These are phyloP conservation scores for Limanda limanda DNA, from an alignment of 2,113 vertebrate genomes.

Conservation along the genomic window DNA sequence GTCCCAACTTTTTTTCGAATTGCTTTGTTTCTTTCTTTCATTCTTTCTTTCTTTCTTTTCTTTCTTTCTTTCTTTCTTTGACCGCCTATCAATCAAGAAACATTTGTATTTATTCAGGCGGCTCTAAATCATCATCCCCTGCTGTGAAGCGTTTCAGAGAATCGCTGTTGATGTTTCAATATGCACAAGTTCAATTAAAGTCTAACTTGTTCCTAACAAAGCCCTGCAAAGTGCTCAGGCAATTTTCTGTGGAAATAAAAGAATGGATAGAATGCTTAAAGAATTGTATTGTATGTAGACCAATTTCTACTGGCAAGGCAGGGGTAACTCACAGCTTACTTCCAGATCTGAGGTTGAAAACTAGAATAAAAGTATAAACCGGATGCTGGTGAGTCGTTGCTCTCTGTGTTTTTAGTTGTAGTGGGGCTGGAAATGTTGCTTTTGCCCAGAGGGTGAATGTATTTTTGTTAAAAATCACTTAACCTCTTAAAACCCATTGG, in stretches of 20 bases:
- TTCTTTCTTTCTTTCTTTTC: not conserved
- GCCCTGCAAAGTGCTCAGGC: conserved; percentile 23
- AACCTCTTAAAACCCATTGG: not conserved
- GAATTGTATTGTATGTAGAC: not conserved
- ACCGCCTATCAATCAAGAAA: conserved; percentile 24
- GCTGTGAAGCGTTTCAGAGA: conserved; percentile 55
- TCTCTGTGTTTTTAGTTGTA: no score
- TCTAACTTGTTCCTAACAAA: conserved; percentile 41
- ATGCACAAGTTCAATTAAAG: conserved; percentile 57
- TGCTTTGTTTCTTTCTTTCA: conserved; percentile 17
- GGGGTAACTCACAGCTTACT: not conserved
- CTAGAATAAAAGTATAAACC: not conserved
- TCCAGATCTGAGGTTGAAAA: not conserved
- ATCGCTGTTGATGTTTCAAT: conserved; percentile 57
- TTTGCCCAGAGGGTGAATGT: not conserved
- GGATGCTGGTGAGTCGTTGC: not conserved
- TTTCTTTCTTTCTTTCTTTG: not conserved
- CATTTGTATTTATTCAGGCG: conserved; percentile 55
- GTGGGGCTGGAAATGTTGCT: not conserved
- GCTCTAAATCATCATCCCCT: conserved; percentile 42
- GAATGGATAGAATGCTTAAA: not conserved
- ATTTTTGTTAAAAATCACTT: not conserved
- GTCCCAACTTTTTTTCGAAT: conserved; percentile 42
- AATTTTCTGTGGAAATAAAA: conserved; percentile 30
- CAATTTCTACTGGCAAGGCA: not conserved